These are phyloP conservation scores for Hippocampus zosterae DNA, from an alignment of 2,113 vertebrate species.

Conservation along the genomic window DNA sequence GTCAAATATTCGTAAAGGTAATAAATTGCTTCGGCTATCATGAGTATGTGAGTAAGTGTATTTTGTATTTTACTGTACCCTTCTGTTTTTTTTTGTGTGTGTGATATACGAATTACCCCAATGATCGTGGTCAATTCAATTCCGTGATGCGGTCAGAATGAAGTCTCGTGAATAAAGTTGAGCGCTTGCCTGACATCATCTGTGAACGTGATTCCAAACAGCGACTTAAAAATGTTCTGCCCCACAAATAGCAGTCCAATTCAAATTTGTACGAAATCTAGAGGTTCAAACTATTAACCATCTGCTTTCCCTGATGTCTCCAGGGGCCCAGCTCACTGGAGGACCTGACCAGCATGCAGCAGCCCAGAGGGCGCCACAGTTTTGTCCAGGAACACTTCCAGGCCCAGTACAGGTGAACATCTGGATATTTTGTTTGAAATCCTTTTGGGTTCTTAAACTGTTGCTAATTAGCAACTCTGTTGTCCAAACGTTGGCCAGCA, in stretches of 20 bases:
- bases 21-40: too few relatives aligned
- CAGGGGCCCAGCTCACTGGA: slow-evolving; percentile 65
- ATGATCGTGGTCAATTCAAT: background rate
- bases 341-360: slow-evolving; percentile 34
- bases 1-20: too few relatives aligned
- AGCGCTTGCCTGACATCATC: background rate
- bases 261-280: background rate
- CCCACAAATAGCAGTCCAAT: background rate
- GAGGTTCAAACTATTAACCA: background rate
- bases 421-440: slow-evolving; percentile 18
- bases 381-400: slow-evolving; percentile 95
- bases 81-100: too few relatives aligned
- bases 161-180: background rate
- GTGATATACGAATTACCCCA: too few relatives aligned
- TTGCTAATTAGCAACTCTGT: too few relatives aligned
- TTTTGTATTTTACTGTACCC: too few relatives aligned
- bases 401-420: slow-evolving; percentile 86
- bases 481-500: too few relatives aligned
- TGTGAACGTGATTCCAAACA: background rate
- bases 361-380: slow-evolving; percentile 74
- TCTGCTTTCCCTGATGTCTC: slow-evolving; percentile 9
- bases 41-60: too few relatives aligned
- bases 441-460: background rate
- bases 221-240: background rate
- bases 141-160: background rate